Evolutionary conservation across 2,113 vertebrate genomes (phyloP).

Genomic region (Elephas maximus): DNA sequence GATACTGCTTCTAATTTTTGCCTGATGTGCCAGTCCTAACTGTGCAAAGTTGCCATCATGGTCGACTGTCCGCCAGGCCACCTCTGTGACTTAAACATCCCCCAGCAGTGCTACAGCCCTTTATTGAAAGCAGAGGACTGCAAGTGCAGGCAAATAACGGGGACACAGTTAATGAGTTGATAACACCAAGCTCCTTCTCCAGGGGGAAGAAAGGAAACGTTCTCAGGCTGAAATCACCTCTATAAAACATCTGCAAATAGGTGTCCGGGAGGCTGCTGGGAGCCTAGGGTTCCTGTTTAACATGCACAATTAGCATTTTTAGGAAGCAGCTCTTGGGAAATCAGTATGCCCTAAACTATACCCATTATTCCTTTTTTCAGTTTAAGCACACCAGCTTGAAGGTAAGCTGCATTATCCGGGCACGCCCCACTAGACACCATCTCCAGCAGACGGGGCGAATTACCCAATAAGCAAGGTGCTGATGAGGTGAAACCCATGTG

Average conservation of each 20-base stretch:
- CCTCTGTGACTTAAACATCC: neutral
- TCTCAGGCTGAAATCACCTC: constrained; percentile 44
- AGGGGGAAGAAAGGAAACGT: constrained; percentile 9
- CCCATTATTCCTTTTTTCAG: neutral
- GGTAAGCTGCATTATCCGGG: neutral
- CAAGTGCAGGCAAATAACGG: constrained; percentile 52
- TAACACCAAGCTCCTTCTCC: neutral
- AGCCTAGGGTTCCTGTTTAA: neutral
- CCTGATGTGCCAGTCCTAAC: neutral
- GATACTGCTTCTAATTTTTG: neutral
- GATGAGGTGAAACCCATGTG: no score
- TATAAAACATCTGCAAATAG: constrained; percentile 60
- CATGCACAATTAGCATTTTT: constrained; percentile 37
- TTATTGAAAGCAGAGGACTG: constrained; percentile 54
- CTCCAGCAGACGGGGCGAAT: neutral
- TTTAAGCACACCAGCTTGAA: neutral
- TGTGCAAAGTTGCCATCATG: constrained; percentile 17
- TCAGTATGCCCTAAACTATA: neutral
- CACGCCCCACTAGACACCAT: fast-evolving
- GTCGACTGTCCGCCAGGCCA: neutral
- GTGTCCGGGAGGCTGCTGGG: neutral
- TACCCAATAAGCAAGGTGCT: no score
- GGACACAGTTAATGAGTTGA: constrained; percentile 64
- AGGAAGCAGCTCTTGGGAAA: neutral
- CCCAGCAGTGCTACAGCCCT: neutral